Evolutionary conservation across 2,888 invertebrate species (phyloP), one percentile per base, ranked within the genome.

Genomic region (Tolmerus cingulatus): DNA sequence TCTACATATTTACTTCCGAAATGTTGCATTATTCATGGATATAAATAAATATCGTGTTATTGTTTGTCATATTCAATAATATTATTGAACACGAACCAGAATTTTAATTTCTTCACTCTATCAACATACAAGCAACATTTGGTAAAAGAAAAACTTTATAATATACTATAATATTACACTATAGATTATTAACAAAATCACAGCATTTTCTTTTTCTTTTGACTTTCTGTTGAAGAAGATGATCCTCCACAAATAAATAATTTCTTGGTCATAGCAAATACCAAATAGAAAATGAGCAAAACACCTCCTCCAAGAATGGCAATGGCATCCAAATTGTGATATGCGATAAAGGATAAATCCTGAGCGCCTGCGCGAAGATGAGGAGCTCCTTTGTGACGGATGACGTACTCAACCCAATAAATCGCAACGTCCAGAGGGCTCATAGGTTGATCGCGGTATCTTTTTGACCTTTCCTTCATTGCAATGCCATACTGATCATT

Each of bases 381-480:
- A 0, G 89, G 87, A 0, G 91, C 91, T 2, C 92, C 92, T 27
- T 91, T 91, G 88, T 92, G 91, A 0, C 91, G 88, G 0, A 90
- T 87, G 0, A 92, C 89, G 88, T 92, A 91, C 87, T 92, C 92
- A 0, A 91, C 90, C 92, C 92, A 92, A 89, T 91, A 92, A 16
- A 91, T 89, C 0, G 91, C 92, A 0, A 90, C 90, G 9, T 92
- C 91, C 86, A 91, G 34, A 0, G 92, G 90, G 5, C 89, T 84
- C 74, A 91, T 88, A 0, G 91, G 91, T 40, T 92, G 92, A 90
- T 92, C 92, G 5, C 89, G 90, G 88, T 90, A 92, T 5, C 90
- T 87, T 14, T 89, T 87, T 0, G 92, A 91, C 5, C 91, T 89
- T 5, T 86, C 37, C 7, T 88, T 86, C 0, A 90, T 89, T 1